Base-by-base conservation (phyloP, 2,113 vertebrate species). In the Promerops cafer region DNA sequence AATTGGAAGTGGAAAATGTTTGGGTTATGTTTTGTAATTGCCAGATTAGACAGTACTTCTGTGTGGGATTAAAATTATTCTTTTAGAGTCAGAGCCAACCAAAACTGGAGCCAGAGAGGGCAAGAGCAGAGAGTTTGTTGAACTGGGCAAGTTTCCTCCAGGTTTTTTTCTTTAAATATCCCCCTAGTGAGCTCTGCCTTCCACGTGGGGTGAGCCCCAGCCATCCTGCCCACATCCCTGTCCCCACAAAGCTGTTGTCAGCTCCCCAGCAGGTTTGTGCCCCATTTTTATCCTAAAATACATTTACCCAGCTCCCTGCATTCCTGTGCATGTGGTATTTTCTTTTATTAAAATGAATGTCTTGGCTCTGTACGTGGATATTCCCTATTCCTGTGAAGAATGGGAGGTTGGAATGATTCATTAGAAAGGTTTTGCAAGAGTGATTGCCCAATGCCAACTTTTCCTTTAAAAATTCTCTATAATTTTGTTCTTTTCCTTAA, bases 341-440 rank as follows among this genome's bases (percentile, higher is more conserved):
- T 59, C 28, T 54, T 44, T 75, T 81, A 83, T 74, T 81, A n/a
- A 89, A 96, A 95, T 72, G 37, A 77, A 81, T 76, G 15, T 49
- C 35, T 40, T 75, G 60, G 37, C 44, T 95, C 28, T 53, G 53
- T 20, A 15, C 2, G 3, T 80, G 59, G 42, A 74, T 88, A 28
- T 87, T 90, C 82, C 39, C 75, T 18, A 4, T 57, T 63, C 61
- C 74, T 20, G 65, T 59, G 82, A 93, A 82, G 76, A 20, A 59
- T 65, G 47, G 30, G 33, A 94, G 37, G 64, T 23, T 66, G 81
- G 53, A 37, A 78, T 85, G 61, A 93, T 72, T 90, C 76, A 79
- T 90, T 84, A 52, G 19, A 13, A 66, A 81, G 37, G 42, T 61
- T 92, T 83, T 80, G 35, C 28, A 59, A 83, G 71, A 88, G 35